phyloP scores from a whole-genome alignment of 2,797 vertebrate species.

The Threskiornis aethiopicus region DNA sequence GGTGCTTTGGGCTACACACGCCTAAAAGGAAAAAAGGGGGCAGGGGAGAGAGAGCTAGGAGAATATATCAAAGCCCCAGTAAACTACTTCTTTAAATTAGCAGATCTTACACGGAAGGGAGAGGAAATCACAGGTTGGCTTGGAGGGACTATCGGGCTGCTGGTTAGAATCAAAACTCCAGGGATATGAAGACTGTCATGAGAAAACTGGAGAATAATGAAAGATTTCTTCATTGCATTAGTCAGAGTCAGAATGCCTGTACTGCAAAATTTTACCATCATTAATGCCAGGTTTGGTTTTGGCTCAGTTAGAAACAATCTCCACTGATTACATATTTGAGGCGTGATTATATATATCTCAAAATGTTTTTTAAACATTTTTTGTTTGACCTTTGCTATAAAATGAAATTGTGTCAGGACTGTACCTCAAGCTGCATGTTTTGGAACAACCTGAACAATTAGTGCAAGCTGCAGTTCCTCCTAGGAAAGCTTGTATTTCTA shows the following conservation, averaged over 20 bases:
- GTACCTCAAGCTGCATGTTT: neutral
- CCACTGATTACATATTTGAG: neutral
- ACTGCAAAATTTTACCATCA: neutral
- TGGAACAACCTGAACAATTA: neutral
- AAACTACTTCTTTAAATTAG: neutral
- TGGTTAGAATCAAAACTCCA: neutral
- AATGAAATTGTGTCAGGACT: neutral
- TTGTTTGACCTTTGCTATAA: neutral
- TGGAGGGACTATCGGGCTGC: neutral
- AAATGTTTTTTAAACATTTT: neutral
- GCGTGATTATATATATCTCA: neutral
- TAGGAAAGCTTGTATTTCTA: neutral
- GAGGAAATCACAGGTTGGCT: neutral
- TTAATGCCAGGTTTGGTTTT: neutral
- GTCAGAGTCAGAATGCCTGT: neutral
- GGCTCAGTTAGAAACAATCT: neutral
- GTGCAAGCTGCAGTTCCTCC: neutral
- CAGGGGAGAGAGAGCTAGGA: no score
- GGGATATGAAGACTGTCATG: neutral
- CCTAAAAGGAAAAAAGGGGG: neutral
- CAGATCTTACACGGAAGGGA: neutral
- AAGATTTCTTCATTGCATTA: slow-evolving; percentile 16
- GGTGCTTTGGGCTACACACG: neutral
- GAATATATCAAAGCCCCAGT: neutral
- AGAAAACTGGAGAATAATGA: neutral